Base-by-base conservation (phyloP, 2,888 invertebrate genomes). In the Plebejus anna region DNA sequence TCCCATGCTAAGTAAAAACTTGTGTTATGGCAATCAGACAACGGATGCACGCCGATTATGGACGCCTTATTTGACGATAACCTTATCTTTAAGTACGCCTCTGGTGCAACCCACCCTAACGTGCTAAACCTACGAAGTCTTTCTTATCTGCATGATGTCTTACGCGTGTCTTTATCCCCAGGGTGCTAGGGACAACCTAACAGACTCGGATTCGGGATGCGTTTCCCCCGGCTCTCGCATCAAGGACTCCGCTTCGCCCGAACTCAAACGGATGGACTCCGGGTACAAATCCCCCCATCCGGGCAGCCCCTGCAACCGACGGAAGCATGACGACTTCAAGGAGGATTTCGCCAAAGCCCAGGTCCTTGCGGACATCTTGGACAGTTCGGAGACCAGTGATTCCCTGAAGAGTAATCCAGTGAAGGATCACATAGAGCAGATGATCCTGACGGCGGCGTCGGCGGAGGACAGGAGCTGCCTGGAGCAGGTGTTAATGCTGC, bases 401-500 rank as follows among this genome's bases (percentile, higher is more conserved):
- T 93, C 92, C 70, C 83, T 93, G 79, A 91, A 88, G 81, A 91
- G 90, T 80, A 94, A 91, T 79, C 92, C 93, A 78, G 92, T 94
- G 78, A 94, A 91, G 81, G 94, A 94, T 55, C 94, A 92, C 82
- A 81, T 94, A 75, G 94, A 94, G 80, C 92, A 92, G 83, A 94
- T 94, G 94, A 91, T 94, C 80, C 79, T 94, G 81, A 94, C 91
- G 77, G 92, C 94, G 71, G 90, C 89, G 16, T 93, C 94, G 28
- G 94, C 94, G 78, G 94, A 95, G 59, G 96, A 96, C 82, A 94
- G 95, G 84, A 91, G 94, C 75, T 96, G 96, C 81, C 88, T 96
- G 83, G 95, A 96, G 82, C 96, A 96, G 84, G 93, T 96, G 75
- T 85, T 95, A 78, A 94, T 94, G 86, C 89, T 96, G 82, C 88